Percentiles rank a stretch among this genome's conserved stretches.
These are phyloP conservation scores for Zenarchopterus dispar DNA, from an alignment of 2,797 vertebrate genomes.

Conservation along the genomic window DNA sequence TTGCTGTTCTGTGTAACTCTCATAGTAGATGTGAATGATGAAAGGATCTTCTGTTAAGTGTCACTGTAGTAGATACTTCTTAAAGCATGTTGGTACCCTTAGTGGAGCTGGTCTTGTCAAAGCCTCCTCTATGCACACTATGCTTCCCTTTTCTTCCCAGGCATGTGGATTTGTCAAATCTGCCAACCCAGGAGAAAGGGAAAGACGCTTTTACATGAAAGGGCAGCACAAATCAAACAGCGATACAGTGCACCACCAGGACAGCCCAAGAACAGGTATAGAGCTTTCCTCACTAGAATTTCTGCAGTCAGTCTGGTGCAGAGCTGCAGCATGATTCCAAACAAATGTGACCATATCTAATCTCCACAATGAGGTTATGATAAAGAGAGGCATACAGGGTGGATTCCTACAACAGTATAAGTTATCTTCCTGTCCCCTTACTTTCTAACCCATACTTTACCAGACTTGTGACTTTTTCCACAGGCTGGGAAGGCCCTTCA, in stretches of 20 bases:
- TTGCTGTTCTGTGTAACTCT: too few species aligned
- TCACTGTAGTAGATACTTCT: too few species aligned
- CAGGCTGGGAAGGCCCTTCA: constrained; percentile 89
- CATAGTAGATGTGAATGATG: constrained; percentile 1
- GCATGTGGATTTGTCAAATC: constrained; percentile 99
- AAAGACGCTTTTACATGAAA: constrained; percentile 95
- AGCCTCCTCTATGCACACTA: not conserved
- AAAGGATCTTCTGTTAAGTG: constrained; percentile 7
- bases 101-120: too few species aligned
- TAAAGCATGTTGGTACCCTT: too few species aligned
- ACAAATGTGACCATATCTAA: too few species aligned
- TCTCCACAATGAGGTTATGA: too few species aligned
- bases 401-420: not conserved
- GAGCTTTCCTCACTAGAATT: too few species aligned
- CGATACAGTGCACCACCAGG: constrained; percentile 96
- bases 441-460: not conserved
- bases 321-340: too few species aligned
- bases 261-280: constrained; percentile 94
- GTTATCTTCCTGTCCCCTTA: not conserved
- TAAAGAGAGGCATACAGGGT: too few species aligned
- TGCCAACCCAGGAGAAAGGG: constrained; percentile 98
- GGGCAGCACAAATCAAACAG: constrained; percentile 97
- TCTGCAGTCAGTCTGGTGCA: too few species aligned
- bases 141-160: constrained; percentile 69
- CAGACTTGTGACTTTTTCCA: not conserved